Base-by-base conservation (phyloP, 1,140 invertebrate species). In the Dryas iulia region DNA sequence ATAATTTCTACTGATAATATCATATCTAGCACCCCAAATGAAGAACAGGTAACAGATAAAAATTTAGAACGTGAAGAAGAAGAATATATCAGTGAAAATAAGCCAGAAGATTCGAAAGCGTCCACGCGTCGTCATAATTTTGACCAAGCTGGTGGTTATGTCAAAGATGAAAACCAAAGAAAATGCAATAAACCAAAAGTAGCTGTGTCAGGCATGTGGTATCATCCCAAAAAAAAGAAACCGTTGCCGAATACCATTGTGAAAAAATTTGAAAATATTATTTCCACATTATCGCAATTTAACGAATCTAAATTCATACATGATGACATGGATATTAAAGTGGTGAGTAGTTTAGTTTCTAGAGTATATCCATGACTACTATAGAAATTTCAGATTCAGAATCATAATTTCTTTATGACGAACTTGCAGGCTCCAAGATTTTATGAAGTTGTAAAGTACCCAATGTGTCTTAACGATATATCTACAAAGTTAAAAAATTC, bases 361-460 rank as follows among this genome's bases (percentile, higher is more conserved):
- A 28, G 7, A 23, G 21, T 25, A 30, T 18, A 47, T 35, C 18
- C n/a, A 47, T 21, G 8, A 18, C 2, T 8, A 47, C 8, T 6
- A 10, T 47, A 18, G n/a, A 8, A 18, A 1, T 1, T 21, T 47
- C 23, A 0, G 3, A 11, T 54, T 7, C 4, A 6, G 10, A 56
- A 25, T 56, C 23, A 25, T n/a, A 21, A n/a, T n/a, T n/a, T n/a
- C 25, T 33, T 59, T 21, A 31, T 59, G 58, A 54, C 4, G 23
- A 14, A 24, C 11, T 86, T 87, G 52, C 77, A 92, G 90, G 89
- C 88, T 61, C 90, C 90, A n/a, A 82, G 89, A 70, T 92, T 90
- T 77, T 91, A 91, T 62, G 90, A 91, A 76, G 84, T 92, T 18
- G 84, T 92, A n/a, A 92, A 92, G 70, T 86, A 91, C 74, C 91